Conservation (phyloP, 2,888 invertebrate genomes). For the Lampropteryx suffumata region DNA sequence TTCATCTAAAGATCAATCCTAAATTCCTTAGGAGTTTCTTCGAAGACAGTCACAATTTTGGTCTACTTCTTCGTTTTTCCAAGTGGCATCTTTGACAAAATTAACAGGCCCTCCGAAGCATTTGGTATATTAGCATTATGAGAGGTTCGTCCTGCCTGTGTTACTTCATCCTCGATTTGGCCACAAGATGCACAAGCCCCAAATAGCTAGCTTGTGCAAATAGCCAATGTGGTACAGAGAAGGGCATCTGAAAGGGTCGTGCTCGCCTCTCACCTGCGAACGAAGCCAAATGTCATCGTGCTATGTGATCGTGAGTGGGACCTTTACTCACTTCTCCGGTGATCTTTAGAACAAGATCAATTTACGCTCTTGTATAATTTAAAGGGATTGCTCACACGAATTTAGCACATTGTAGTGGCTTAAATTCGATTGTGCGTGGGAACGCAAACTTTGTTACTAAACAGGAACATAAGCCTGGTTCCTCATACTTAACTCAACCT, state of each 20-base stretch:
- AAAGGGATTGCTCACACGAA: conserved; percentile 18
- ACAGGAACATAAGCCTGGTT: no score
- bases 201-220: no score
- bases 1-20: conserved; percentile 28
- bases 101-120: no score
- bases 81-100: no score
- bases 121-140: no score
- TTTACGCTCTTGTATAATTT: conserved; percentile 21
- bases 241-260: conserved; percentile 52
- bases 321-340: conserved; percentile 25
- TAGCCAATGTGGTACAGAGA: conserved; percentile 18
- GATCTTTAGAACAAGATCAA: conserved; percentile 32
- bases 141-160: no score
- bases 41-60: no score
- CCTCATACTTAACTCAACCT: no score
- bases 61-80: no score
- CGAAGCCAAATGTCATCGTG: conserved; percentile 65
- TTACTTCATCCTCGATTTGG: no score
- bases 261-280: conserved; percentile 56
- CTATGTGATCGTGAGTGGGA: conserved; percentile 37
- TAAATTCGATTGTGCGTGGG: conserved; percentile 11
- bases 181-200: conserved; percentile 3
- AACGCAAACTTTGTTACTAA: conserved; percentile 1
- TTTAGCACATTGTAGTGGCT: conserved; percentile 11
- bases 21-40: not conserved